phyloP scores from a whole-genome alignment of 2,888 invertebrate species.

The Ferdinandea cuprea region DNA sequence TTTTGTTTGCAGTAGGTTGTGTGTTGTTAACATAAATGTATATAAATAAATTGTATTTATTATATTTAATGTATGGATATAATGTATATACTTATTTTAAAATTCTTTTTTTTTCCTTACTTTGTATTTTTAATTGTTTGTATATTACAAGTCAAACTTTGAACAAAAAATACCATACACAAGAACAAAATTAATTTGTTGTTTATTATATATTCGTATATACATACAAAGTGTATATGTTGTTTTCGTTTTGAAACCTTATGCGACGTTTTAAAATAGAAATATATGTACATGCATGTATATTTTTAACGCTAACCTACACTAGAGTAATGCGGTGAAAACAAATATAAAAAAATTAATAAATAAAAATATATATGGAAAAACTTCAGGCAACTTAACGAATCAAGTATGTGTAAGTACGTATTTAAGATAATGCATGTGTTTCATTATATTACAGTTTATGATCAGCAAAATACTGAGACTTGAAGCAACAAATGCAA shows the following conservation, averaged over 20 bases:
- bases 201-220: conserved; percentile 10
- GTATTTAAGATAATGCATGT: background rate
- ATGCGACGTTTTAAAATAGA: conserved; percentile 39
- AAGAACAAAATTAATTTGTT: conserved; percentile 16
- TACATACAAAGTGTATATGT: conserved; percentile 19
- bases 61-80: background rate
- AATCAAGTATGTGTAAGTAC: background rate
- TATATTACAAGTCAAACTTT: conserved; percentile 18
- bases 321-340: background rate
- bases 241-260: conserved; percentile 19
- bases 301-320: conserved; percentile 11
- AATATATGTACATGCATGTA: background rate
- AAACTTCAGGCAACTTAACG: background rate
- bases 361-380: background rate
- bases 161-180: conserved; percentile 28
- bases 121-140: conserved; percentile 42
- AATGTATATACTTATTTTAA: conserved; percentile 76
- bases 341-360: background rate
- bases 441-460: background rate
- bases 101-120: conserved; percentile 74
- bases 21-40: conserved; percentile 76
- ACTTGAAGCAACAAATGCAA: no score
- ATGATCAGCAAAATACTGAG: background rate
- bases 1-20: background rate
- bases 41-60: conserved; percentile 72